Evolutionary conservation across 2,888 invertebrate genomes (phyloP).

Genomic region (Coremacera marginata): DNA sequence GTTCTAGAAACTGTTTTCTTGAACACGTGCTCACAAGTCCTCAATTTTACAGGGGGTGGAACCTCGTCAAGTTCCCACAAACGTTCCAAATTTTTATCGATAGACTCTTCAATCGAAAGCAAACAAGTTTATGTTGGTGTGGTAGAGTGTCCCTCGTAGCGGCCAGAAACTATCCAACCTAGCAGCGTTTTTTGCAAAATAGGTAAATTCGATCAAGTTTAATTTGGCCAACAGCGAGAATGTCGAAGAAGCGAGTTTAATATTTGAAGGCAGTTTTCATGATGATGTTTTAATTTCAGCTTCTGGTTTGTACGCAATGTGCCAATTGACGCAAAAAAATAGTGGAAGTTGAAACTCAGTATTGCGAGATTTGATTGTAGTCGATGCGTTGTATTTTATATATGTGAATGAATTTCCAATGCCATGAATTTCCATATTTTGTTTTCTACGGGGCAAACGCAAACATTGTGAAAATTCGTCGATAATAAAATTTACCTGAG

Average conservation of each 20-base stretch:
- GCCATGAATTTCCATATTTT: conserved; percentile 31
- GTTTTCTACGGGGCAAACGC: conserved; percentile 25
- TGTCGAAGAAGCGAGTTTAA: conserved; percentile 39
- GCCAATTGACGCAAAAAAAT: conserved; percentile 20
- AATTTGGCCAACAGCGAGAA: too few species aligned
- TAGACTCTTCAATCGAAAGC: not conserved
- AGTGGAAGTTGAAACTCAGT: conserved; percentile 13
- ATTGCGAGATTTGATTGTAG: conserved; percentile 37
- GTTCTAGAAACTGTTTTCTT: not conserved
- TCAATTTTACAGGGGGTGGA: not conserved
- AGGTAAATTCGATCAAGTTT: not conserved
- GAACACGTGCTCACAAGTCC: conserved; percentile 31
- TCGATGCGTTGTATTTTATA: conserved; percentile 37
- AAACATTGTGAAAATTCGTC: conserved; percentile 34
- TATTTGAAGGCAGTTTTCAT: conserved; percentile 39
- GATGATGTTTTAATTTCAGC: conserved; percentile 15
- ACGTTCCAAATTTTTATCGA: conserved; percentile 9
- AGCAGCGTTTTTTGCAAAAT: conserved; percentile 36
- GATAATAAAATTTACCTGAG: conserved; percentile 41
- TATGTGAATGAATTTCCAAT: conserved; percentile 34
- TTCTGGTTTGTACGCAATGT: conserved; percentile 36
- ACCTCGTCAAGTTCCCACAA: conserved; percentile 13
- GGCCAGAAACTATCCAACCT: conserved; percentile 39
- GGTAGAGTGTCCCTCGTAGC: not conserved
- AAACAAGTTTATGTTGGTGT: not conserved